Conservation (phyloP, 2,113 vertebrate species). For the Pelobates fuscus region DNA sequence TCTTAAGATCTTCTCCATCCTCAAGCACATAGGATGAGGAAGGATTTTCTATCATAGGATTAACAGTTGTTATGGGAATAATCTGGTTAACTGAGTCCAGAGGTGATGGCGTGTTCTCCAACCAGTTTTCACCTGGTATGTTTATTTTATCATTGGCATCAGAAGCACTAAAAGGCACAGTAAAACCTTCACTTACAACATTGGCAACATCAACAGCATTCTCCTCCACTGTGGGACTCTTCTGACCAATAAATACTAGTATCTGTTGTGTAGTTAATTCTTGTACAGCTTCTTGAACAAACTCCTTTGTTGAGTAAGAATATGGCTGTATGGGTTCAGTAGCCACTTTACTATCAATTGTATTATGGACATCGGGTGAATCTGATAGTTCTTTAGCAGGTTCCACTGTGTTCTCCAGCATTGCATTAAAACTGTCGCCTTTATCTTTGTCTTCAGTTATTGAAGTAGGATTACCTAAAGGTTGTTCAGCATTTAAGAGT, state of each 20-base stretch:
- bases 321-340: background rate
- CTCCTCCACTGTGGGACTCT: background rate
- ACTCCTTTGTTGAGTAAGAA: background rate
- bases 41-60: background rate
- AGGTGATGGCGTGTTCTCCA: background rate
- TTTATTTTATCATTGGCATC: conserved; percentile 8
- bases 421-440: background rate
- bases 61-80: conserved; percentile 4
- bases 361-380: background rate
- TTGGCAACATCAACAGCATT: background rate
- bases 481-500: conserved; percentile 9
- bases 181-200: conserved; percentile 1
- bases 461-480: background rate
- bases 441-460: background rate
- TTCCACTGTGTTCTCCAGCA: background rate
- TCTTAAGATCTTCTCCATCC: background rate
- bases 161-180: conserved; percentile 33
- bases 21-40: background rate
- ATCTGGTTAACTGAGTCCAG: background rate
- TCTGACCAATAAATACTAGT: background rate
- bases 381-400: background rate
- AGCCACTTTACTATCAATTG: background rate
- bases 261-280: background rate
- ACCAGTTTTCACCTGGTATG: background rate
- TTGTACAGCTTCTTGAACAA: background rate